These are phyloP conservation scores for Denticeps clupeoides DNA, from an alignment of 2,797 vertebrate genomes.

Conservation along the genomic window DNA sequence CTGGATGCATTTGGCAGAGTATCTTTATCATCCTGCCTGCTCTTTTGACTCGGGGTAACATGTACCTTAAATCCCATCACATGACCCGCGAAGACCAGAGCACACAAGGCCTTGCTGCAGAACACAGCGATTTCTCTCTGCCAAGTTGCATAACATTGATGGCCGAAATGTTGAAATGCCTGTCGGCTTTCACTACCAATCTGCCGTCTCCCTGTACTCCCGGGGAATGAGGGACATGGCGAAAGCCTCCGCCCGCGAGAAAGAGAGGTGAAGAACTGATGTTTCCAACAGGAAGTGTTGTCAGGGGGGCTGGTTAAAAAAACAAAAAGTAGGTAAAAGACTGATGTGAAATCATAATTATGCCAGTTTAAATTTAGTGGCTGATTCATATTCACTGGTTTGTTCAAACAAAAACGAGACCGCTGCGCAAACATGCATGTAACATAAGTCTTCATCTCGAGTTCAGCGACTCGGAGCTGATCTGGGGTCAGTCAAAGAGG, in stretches of 20 bases:
- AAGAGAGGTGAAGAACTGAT: slow-evolving; percentile 3
- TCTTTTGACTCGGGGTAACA: too few species aligned
- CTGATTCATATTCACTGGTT: too few species aligned
- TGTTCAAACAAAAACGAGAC: too few species aligned
- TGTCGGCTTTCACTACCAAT: slow-evolving; percentile 32
- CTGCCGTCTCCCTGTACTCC: slow-evolving; percentile 11
- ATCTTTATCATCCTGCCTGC: too few species aligned
- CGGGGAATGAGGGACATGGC: slow-evolving; percentile 5
- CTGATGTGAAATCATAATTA: background rate
- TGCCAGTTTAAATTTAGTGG: too few species aligned
- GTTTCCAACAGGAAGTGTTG: slow-evolving; percentile 8
- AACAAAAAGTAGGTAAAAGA: background rate
- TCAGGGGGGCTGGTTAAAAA: background rate
- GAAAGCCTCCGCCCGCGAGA: slow-evolving; percentile 10
- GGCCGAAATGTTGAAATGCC: slow-evolving; percentile 31
- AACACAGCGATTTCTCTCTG: slow-evolving; percentile 25
- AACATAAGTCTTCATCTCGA: slow-evolving; percentile 2
- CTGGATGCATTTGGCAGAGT: too few species aligned
- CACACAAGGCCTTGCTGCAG: too few species aligned
- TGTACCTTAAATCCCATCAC: too few species aligned
- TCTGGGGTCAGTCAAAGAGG: too few species aligned
- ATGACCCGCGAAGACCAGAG: too few species aligned
- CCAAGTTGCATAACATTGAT: slow-evolving; percentile 24
- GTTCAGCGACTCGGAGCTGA: too few species aligned
- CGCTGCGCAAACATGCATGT: slow-evolving; percentile 4